Base-by-base conservation (phyloP, 1,140 invertebrate genomes). In the Drosophila teissieri region DNA sequence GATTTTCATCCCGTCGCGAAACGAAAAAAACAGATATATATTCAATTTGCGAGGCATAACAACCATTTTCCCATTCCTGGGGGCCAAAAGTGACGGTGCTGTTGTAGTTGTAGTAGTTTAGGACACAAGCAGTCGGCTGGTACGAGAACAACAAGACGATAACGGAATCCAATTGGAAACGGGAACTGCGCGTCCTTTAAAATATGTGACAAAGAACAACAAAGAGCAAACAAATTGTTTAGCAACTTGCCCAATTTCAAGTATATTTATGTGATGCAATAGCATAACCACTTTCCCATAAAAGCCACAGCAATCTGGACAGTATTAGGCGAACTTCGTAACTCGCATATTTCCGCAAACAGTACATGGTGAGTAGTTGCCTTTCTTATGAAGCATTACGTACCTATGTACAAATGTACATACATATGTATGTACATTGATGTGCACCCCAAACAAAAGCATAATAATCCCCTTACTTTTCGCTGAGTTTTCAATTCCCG, bases 101-200 rank as follows among this genome's bases (percentile, higher is more conserved):
- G 45, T 12, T 48, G 58, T 68, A 67, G 63, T 46, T 39, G 11
- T 55, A 70, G 67, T 70, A 69, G 63, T 70, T 69, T 70, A 55
- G 67, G 36, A 24, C 48, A 39, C 49, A 69, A 69, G 6, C 8
- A 55, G 37, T 36, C 5, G 63, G 49, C n/a, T 67, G 46, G 22
- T 55, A 34, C 10, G 17, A 8, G 17, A 22, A n/a, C 6, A 36
- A 67, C 31, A 31, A 10, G 0, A 10, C 31, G 31, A 19, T 2
- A 24, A 39, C 37, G 17, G 15, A 39, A 64, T 11, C 31, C 22
- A 22, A 67, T 15, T 68, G 65, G 8, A 56, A 69, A 46, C 14
- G 11, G 17, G 2, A 72, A 70, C 44, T 56, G 27, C 44, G 65
- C 52, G 68, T 70, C 65, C 52, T 17, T 22, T 12, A 46, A 55